These are phyloP conservation scores for Amiota mariae DNA, from an alignment of 2,888 invertebrate genomes.

Conservation along the genomic window DNA sequence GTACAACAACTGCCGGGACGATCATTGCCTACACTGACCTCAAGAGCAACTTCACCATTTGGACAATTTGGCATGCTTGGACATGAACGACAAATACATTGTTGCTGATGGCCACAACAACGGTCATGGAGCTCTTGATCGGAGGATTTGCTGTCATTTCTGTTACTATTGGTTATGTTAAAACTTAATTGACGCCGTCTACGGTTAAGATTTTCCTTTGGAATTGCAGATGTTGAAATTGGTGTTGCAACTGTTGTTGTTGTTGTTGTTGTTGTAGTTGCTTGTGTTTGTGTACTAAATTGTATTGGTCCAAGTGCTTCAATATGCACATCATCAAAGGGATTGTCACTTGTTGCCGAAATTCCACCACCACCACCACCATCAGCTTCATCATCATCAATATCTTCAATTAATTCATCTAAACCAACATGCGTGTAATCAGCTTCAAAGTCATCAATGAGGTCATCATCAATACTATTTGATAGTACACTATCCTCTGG, in stretches of 20 bases:
- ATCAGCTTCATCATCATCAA: background rate
- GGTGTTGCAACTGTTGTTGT: constrained; percentile 39
- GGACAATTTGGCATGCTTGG: constrained; percentile 49
- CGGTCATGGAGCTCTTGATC: constrained; percentile 42
- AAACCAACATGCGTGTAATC: background rate
- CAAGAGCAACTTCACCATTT: constrained; percentile 50
- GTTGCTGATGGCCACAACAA: constrained; percentile 53
- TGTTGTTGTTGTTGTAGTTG: constrained; percentile 6
- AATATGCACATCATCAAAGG: constrained; percentile 39
- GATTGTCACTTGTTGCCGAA: constrained; percentile 34
- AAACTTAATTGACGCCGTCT: background rate
- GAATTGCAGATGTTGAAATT: constrained; percentile 39
- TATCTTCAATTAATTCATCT: background rate
- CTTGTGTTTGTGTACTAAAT: background rate
- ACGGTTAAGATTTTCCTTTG: background rate
- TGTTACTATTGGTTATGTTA: background rate
- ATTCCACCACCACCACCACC: constrained; percentile 23
- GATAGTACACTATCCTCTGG: constrained; percentile 53
- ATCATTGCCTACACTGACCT: constrained; percentile 51
- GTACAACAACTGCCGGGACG: constrained; percentile 74
- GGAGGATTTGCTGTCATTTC: background rate
- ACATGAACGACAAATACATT: constrained; percentile 63
- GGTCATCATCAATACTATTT: constrained; percentile 6
- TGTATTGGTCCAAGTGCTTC: constrained; percentile 37
- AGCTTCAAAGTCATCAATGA: constrained; percentile 23